phyloP scores from a whole-genome alignment of 1,140 invertebrate species.

The Panagrolaimus sp. region DNA sequence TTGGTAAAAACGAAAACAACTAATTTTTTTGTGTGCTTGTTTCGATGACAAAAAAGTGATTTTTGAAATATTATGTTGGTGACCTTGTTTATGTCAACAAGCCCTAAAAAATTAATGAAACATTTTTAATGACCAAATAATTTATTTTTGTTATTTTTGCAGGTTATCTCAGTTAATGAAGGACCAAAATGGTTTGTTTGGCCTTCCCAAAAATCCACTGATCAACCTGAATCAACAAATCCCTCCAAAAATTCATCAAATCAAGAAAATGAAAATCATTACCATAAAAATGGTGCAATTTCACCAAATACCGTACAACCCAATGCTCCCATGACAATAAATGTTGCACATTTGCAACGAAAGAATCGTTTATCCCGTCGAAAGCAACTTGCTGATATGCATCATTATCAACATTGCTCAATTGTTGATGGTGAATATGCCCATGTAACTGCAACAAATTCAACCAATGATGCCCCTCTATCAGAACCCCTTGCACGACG shows the following conservation, averaged over 20 bases:
- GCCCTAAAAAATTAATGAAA: too few relatives aligned
- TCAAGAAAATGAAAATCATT: not conserved
- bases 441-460: not conserved
- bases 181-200: conserved; percentile 19
- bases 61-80: too few relatives aligned
- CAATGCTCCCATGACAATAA: not conserved
- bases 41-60: too few relatives aligned
- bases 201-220: not conserved
- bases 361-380: not conserved
- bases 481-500: not conserved
- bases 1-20: too few relatives aligned
- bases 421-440: not conserved
- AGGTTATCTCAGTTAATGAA: conserved; percentile 18
- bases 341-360: not conserved
- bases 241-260: not conserved
- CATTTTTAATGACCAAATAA: too few relatives aligned
- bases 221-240: not conserved
- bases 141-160: not conserved
- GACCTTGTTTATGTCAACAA: too few relatives aligned
- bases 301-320: not conserved
- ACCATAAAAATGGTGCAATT: not conserved
- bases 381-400: not conserved
- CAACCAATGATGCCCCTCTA: not conserved
- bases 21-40: too few relatives aligned
- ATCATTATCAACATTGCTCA: not conserved